These are phyloP conservation scores for Saccostrea echinata DNA, from an alignment of 1,140 invertebrate species.

Conservation along the genomic window DNA sequence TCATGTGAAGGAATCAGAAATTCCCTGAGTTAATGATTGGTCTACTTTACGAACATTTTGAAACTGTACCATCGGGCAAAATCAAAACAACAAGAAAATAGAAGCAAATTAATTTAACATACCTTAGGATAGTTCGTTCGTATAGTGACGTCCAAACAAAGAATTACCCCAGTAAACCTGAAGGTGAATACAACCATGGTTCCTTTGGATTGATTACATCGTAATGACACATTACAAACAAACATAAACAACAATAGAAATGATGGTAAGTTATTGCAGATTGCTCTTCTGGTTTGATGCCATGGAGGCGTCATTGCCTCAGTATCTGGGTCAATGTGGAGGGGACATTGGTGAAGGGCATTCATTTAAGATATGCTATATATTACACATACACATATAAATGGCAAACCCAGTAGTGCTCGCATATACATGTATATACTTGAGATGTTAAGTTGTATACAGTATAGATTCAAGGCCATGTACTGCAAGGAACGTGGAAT, in stretches of 20 bases:
- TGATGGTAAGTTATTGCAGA: not conserved
- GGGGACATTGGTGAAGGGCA: not conserved
- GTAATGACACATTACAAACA: not conserved
- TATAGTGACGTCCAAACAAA: not conserved
- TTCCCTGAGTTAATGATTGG: not conserved
- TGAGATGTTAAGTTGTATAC: no score
- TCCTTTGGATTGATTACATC: not conserved
- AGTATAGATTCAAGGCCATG: no score
- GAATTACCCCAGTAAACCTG: not conserved
- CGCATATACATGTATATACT: no score
- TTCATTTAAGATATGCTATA: not conserved
- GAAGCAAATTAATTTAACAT: not conserved
- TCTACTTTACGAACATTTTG: not conserved
- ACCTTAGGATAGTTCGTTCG: not conserved
- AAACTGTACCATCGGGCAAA: not conserved
- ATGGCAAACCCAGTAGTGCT: not conserved
- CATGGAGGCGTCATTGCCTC: not conserved
- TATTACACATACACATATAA: not conserved
- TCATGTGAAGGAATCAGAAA: not conserved
- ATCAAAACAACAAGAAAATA: no score
- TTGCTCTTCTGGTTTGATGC: not conserved
- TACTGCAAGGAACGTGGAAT: no score
- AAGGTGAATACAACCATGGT: not conserved
- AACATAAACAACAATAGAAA: constrained; percentile 2
- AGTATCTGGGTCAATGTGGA: not conserved